Base-by-base conservation (phyloP, 2,797 vertebrate species). In the Dendrocincla fuliginosa region DNA sequence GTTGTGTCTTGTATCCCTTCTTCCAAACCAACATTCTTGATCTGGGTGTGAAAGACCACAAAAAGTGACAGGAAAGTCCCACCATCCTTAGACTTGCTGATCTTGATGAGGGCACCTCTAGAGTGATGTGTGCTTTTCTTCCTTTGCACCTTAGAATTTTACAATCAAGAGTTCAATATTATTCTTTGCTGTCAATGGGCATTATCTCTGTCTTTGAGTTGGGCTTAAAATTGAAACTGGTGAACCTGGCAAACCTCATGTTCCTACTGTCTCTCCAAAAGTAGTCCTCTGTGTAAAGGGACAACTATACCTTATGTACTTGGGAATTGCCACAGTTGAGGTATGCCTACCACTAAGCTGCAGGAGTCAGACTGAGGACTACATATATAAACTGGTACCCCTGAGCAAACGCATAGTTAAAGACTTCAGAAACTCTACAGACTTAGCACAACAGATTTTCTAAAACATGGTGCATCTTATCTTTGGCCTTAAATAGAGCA, bases 401-500 rank as follows among this genome's bases (percentile, higher is more conserved):
- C 89, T 74, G 85, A 89, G 83, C 74, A 93, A 75, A 91, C 25
- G 39, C 10, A 22, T 19, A 56, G 37, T 55, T 70, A 55, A 78
- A 78, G 37, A 84, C 83, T 68, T 35, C 56, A 79, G 67, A 86
- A 73, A 67, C 84, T 89, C 67, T 90, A 37, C 47, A 87, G 57
- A 77, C 47, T 67, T 47, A 63, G 60, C 56, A 91, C 30, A 88
- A 82, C 22, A 85, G 84, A 83, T 91, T 63, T 86, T 81, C 33
- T 68, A 81, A 78, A 84, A 89, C 4, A 9, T 14, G 52, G 35
- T 57, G 44, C 67, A 65, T 69, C 35, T 74, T 65, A 83, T 94
- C 94, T 96, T 97, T 96, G 93, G 89, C 77, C 41, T 91, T 75
- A 76, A 81, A 67, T 15, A 77, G 52, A 19, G 25, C 74, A 60